Conservation (phyloP, 2,888 invertebrate genomes). For the Micropterix aruncella region DNA sequence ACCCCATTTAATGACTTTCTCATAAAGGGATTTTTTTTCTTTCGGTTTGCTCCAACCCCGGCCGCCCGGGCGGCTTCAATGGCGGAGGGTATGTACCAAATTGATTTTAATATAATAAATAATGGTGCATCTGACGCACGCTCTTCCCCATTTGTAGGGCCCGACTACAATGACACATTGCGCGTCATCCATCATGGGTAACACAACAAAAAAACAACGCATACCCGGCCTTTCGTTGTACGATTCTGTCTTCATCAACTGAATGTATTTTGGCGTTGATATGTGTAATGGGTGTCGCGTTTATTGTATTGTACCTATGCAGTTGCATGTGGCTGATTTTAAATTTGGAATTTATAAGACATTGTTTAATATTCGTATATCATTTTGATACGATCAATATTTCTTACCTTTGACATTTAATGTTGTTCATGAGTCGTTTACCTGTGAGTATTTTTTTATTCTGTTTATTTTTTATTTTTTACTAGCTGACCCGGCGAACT, state of each 20-base stretch:
- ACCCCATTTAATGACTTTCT: not conserved
- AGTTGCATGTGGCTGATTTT: too few species aligned
- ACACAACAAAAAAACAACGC: not conserved
- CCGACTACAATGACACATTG: not conserved
- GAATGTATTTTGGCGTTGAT: not conserved
- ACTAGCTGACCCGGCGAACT: too few species aligned
- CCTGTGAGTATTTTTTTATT: too few species aligned
- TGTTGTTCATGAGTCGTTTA: too few species aligned
- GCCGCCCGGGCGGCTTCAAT: slow-evolving; percentile 15
- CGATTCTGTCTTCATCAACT: not conserved
- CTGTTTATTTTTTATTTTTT: too few species aligned
- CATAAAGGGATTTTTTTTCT: not conserved
- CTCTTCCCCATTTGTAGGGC: not conserved
- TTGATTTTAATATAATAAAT: slow-evolving; percentile 39
- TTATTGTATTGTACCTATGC: too few species aligned
- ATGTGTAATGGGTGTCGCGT: too few species aligned
- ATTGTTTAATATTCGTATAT: too few species aligned
- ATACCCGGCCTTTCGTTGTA: not conserved
- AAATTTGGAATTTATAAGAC: too few species aligned
- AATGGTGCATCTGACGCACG: not conserved
- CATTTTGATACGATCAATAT: too few species aligned
- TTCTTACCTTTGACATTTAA: too few species aligned
- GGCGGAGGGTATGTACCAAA: slow-evolving; percentile 36
- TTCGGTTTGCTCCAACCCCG: not conserved
- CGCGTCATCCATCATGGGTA: not conserved